Percentiles rank a stretch among this genome's conserved stretches.
Evolutionary conservation across 2,797 vertebrate species (phyloP).

Genomic region (Myotis vivesi): DNA sequence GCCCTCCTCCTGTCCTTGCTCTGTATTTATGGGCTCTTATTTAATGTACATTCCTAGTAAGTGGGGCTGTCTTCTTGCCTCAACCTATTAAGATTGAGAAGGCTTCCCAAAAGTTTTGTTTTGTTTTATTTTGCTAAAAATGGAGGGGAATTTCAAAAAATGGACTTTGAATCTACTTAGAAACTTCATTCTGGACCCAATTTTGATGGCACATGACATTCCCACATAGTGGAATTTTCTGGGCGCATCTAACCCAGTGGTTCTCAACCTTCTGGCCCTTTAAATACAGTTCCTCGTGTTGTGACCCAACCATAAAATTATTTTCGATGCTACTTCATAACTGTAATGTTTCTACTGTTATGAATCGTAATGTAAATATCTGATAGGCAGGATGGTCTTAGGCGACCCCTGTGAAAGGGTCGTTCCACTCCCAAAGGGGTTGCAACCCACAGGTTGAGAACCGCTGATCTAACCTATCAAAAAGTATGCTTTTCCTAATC

Average conservation of each 20-base stretch:
- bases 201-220: not conserved
- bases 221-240: not conserved
- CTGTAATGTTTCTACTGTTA: no score
- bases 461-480: not conserved
- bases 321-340: no score
- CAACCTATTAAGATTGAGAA: not conserved
- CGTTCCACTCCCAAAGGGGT: no score
- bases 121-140: not conserved
- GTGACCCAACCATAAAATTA: no score
- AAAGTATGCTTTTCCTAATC: not conserved
- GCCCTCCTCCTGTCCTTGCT: not conserved
- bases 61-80: not conserved
- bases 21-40: not conserved
- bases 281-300: no score
- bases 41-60: not conserved
- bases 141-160: not conserved
- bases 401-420: no score
- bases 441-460: no score
- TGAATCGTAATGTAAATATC: no score
- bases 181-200: not conserved
- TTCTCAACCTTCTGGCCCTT: no score
- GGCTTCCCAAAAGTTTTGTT: not conserved
- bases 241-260: not conserved
- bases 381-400: no score
- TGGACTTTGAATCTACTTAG: not conserved